phyloP scores from a whole-genome alignment of 2,797 vertebrate species.

The Parotocinclus haroldoi region DNA sequence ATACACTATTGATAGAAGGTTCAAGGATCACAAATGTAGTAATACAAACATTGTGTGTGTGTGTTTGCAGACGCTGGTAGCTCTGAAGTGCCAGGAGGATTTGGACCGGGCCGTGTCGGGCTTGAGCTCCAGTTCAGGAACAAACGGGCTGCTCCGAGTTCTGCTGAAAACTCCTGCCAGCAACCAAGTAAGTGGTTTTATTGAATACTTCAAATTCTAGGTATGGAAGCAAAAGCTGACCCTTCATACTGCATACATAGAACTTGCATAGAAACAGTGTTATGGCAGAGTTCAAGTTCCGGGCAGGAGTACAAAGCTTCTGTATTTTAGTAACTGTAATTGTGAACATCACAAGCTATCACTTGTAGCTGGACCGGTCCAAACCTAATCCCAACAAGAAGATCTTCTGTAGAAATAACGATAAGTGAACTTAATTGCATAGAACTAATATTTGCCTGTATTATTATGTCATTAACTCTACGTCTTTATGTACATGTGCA shows the following conservation, averaged over 20 bases:
- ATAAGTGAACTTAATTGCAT: neutral
- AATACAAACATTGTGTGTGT: neutral
- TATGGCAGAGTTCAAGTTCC: too few relatives aligned
- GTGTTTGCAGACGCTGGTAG: conserved; percentile 73
- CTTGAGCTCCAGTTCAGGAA: conserved; percentile 72
- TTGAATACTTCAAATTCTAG: too few relatives aligned
- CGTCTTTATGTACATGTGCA: conserved; percentile 37
- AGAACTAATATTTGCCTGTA: neutral
- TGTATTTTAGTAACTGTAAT: too few relatives aligned
- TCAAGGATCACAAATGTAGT: neutral
- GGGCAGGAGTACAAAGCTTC: too few relatives aligned
- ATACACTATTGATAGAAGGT: too few relatives aligned
- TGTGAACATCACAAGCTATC: neutral
- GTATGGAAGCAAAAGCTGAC: too few relatives aligned
- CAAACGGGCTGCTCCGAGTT: conserved; percentile 80
- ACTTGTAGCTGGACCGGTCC: too few relatives aligned
- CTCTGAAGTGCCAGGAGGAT: conserved; percentile 87
- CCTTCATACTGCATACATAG: too few relatives aligned
- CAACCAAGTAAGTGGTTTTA: conserved; percentile 70
- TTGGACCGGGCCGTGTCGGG: conserved; percentile 80
- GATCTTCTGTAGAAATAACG: neutral
- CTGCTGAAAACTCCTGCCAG: conserved; percentile 83
- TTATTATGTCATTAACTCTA: conserved; percentile 39
- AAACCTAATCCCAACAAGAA: too few relatives aligned
- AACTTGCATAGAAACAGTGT: too few relatives aligned